Evolutionary conservation across 2,888 invertebrate genomes (phyloP), one percentile per base, ranked within the genome.

Genomic region (Apotomis capreana): DNA sequence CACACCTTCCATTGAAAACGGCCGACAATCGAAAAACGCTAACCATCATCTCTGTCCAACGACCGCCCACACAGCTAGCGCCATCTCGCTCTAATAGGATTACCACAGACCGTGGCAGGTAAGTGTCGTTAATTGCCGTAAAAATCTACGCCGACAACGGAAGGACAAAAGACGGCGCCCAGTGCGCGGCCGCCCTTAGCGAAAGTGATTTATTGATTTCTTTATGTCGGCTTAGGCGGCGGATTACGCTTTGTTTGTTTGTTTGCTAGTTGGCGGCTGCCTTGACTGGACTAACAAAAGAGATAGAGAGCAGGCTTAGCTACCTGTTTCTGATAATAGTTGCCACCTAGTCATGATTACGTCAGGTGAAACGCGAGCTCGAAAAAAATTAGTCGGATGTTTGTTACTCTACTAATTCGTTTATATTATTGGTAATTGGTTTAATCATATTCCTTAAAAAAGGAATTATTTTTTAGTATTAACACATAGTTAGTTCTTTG

Each of bases 91-190:
- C 74, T 91, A 91, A 92, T 92, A 92, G 92, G 92, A 91, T 91
- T 91, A 92, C 86, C 81, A 78, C 82, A 77, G 83, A 84, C 85
- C 83, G 85, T 87, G 84, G 84, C 91, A 92, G 92, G 92, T 92
- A 93, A 92, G 87, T 91, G 90, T 88, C 89, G 90, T 86, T 92
- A 92, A 93, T 92, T 93, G 92, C 90, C 91, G 91, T 91, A 88
- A 91, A 90, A 91, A 91, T 90, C 89, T 87, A 85, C 87, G 87
- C 90, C 90, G 89, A 91, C 90, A 87, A 85, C 85, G 77, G 75
- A 73, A 76, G 84, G 80, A 90, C 89, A 90, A 88, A 88, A 82
- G 83, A 79, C 83, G 89, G 91, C 91, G 91, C 91, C 90, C 86
- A 80, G 83, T 81, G 82, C 78, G 85, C 82, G 85, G 84, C 83